These are phyloP conservation scores for Rhizomys pruinosus DNA, from an alignment of 2,113 vertebrate genomes.

Conservation along the genomic window DNA sequence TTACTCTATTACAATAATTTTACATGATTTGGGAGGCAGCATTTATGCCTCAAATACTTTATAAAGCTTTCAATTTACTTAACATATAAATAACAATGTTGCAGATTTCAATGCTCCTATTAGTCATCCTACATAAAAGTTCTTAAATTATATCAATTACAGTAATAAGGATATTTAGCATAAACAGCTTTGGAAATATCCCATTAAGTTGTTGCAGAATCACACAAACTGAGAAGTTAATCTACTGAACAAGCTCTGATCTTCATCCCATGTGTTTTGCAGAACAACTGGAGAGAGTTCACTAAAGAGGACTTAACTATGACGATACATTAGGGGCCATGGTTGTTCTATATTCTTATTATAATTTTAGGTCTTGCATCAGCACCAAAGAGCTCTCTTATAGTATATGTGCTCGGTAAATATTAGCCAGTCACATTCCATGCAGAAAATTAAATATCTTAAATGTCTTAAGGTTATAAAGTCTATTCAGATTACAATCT, in stretches of 20 bases:
- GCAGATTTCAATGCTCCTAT: not conserved
- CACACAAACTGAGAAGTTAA: not conserved
- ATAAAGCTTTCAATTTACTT: slow-evolving; percentile 25
- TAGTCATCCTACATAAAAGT: not conserved
- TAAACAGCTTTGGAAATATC: slow-evolving; percentile 3
- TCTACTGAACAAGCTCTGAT: not conserved
- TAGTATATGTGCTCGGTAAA: not conserved
- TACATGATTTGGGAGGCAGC: slow-evolving; percentile 7
- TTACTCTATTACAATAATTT: slow-evolving; percentile 17
- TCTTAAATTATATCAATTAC: slow-evolving; percentile 31
- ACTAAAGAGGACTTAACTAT: not conserved
- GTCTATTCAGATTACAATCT: not conserved
- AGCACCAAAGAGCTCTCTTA: not conserved
- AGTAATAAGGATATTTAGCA: slow-evolving; percentile 26
- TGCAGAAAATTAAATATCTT: slow-evolving; percentile 33
- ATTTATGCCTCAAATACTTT: not conserved
- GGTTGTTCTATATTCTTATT: not conserved
- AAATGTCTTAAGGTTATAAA: not conserved
- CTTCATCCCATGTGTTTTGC: not conserved
- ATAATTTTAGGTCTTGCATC: not conserved
- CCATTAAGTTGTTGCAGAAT: not conserved
- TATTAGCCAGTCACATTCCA: not conserved
- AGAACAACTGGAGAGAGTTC: not conserved
- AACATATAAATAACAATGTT: slow-evolving; percentile 44
- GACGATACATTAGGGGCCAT: not conserved